These are phyloP conservation scores for Gymnarchus niloticus DNA, from an alignment of 2,113 vertebrate species.

Conservation along the genomic window DNA sequence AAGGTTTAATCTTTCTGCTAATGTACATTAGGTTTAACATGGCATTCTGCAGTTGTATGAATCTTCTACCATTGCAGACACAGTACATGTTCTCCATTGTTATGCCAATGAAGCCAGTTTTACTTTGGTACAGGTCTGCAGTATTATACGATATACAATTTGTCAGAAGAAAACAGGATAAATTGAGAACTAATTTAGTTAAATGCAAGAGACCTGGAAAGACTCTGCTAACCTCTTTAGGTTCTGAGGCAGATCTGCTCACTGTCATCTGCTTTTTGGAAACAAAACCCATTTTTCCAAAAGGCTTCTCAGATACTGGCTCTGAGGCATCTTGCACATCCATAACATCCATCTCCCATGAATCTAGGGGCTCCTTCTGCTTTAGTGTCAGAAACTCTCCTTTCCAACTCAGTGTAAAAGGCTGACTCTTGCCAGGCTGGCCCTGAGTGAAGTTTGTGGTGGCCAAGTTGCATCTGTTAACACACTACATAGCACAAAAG, in stretches of 20 bases:
- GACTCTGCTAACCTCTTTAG: slow-evolving; percentile 59
- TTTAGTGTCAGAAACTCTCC: slow-evolving; percentile 58
- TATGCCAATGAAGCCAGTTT: too few relatives aligned
- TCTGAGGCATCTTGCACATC: slow-evolving; percentile 38
- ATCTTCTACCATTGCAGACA: too few relatives aligned
- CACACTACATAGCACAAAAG: slow-evolving; percentile 58
- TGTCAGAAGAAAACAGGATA: too few relatives aligned
- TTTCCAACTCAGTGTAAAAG: slow-evolving; percentile 63
- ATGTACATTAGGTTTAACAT: too few relatives aligned
- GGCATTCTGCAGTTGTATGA: too few relatives aligned
- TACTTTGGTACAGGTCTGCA: too few relatives aligned
- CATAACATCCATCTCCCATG: slow-evolving; percentile 68
- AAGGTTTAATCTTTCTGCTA: too few relatives aligned
- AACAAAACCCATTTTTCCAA: slow-evolving; percentile 60
- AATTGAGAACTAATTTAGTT: too few relatives aligned
- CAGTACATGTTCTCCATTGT: too few relatives aligned
- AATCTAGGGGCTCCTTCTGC: slow-evolving; percentile 70
- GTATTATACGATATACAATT: too few relatives aligned
- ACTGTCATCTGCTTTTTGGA: slow-evolving; percentile 54
- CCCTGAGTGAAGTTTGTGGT: too few relatives aligned
- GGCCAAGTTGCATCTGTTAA: slow-evolving; percentile 77
- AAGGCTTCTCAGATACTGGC: slow-evolving; percentile 58
- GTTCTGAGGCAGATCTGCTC: slow-evolving; percentile 31
- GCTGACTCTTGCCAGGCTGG: slow-evolving; percentile 54
- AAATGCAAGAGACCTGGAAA: too few relatives aligned